Evolutionary conservation across 2,888 invertebrate species (phyloP).

Genomic region (Isotomurus palustris): DNA sequence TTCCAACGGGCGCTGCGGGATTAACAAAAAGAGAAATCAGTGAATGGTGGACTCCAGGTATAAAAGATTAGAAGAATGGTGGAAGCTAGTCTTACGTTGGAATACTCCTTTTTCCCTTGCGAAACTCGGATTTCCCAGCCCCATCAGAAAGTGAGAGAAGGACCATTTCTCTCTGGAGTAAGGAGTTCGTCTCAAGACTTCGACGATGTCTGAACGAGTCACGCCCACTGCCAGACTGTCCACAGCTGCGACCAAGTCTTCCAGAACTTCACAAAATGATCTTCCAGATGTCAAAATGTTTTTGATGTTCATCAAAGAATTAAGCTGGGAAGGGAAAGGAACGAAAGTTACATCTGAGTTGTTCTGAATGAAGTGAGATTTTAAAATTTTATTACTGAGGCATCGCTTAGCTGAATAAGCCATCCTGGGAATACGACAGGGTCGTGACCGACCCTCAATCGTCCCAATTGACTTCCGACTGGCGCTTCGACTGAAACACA

Average conservation of each 20-base stretch:
- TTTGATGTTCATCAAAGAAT: constrained; percentile 27
- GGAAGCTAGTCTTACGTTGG: constrained; percentile 3
- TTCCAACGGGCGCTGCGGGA: not conserved
- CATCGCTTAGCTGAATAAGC: constrained; percentile 30
- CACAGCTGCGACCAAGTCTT: constrained; percentile 10
- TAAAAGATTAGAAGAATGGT: too few species aligned
- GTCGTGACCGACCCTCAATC: constrained; percentile 13
- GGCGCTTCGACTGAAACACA: too few species aligned
- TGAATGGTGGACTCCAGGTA: too few species aligned
- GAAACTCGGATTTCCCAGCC: constrained; percentile 25
- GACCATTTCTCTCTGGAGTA: constrained; percentile 17
- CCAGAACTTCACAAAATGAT: constrained; percentile 17
- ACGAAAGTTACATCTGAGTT: not conserved
- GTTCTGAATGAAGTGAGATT: not conserved
- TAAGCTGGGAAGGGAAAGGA: constrained; percentile 14
- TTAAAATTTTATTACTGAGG: constrained; percentile 11
- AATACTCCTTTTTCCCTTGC: constrained; percentile 26
- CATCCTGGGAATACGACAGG: constrained; percentile 32
- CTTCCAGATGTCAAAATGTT: constrained; percentile 13
- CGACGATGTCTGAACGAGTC: constrained; percentile 12
- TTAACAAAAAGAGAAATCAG: too few species aligned
- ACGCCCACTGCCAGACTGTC: constrained; percentile 12
- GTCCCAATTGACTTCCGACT: constrained; percentile 15
- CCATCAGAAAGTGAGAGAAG: constrained; percentile 41
- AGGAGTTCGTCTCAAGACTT: constrained; percentile 26